A percentile compares a stretch with the other conserved stretches of the same genome.
phyloP scores from a whole-genome alignment of 1,140 invertebrate species.

The Gryllus bimaculatus region DNA sequence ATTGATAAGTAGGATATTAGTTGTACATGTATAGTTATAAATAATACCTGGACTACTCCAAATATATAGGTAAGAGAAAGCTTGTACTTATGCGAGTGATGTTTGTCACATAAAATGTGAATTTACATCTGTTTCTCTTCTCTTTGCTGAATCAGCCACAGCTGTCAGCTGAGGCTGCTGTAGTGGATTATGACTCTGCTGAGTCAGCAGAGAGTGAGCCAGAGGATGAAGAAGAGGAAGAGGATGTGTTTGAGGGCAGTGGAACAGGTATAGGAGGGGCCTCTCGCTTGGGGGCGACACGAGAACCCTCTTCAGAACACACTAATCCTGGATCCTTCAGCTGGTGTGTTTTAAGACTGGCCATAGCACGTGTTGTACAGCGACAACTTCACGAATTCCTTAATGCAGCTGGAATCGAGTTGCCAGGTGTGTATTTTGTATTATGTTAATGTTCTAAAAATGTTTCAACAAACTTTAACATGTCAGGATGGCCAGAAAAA shows the following conservation, averaged over 20 bases:
- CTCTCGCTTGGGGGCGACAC: conserved; percentile 22
- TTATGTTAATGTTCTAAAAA: neutral
- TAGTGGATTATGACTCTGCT: conserved; percentile 82
- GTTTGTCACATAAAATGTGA: too few relatives aligned
- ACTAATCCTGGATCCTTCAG: conserved; percentile 86
- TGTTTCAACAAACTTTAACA: neutral
- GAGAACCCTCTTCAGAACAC: conserved; percentile 65
- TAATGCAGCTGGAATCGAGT: conserved; percentile 78
- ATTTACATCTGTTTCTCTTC: too few relatives aligned
- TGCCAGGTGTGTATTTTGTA: conserved; percentile 55
- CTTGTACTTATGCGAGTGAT: too few relatives aligned
- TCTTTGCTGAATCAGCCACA: conserved; percentile 43
- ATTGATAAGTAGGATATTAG: too few relatives aligned
- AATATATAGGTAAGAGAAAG: too few relatives aligned
- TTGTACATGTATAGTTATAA: too few relatives aligned
- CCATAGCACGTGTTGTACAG: conserved; percentile 74
- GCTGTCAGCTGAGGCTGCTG: conserved; percentile 52
- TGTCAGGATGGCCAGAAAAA: too few relatives aligned
- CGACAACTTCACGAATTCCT: conserved; percentile 69
- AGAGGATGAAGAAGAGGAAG: conserved; percentile 62
- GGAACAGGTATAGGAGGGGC: conserved; percentile 14
- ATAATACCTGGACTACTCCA: too few relatives aligned
- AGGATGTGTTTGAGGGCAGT: conserved; percentile 60
- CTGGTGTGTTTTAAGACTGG: conserved; percentile 87
- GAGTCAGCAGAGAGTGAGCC: conserved; percentile 70